A percentile compares a stretch with the other conserved stretches of the same genome.
These are phyloP conservation scores for Pissodes strobi DNA, from an alignment of 1,140 invertebrate species.

Conservation along the genomic window DNA sequence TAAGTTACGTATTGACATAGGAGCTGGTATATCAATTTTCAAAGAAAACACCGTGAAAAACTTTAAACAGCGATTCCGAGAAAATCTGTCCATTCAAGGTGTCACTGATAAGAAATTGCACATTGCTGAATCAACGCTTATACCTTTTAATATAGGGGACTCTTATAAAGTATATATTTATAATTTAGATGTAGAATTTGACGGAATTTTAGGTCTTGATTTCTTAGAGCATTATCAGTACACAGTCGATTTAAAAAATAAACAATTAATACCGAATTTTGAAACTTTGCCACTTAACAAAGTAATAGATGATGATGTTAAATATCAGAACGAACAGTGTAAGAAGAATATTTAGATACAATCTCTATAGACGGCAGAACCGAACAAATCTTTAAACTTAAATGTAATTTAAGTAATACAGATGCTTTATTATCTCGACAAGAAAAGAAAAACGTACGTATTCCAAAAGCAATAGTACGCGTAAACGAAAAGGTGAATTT, in stretches of 20 bases:
- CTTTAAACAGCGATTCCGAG: slow-evolving; percentile 4
- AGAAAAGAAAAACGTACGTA: too few species aligned
- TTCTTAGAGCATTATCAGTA: too few species aligned
- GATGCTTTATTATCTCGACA: too few species aligned
- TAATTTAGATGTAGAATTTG: too few species aligned
- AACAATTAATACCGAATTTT: slow-evolving; percentile 9
- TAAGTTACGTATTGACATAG: slow-evolving; percentile 18
- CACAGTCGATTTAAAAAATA: background rate
- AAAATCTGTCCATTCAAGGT: slow-evolving; percentile 14
- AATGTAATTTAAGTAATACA: too few species aligned
- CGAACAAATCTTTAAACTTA: too few species aligned
- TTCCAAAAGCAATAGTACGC: too few species aligned
- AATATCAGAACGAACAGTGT: background rate
- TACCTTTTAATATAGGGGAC: too few species aligned
- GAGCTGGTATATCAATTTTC: too few species aligned
- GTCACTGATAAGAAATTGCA: slow-evolving; percentile 10
- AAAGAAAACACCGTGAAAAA: too few species aligned
- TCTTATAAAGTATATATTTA: slow-evolving; percentile 14
- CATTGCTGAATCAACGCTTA: slow-evolving; percentile 12
- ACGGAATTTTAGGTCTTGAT: too few species aligned
- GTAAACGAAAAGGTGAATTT: too few species aligned
- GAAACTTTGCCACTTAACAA: slow-evolving; percentile 8
- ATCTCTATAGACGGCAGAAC: slow-evolving; percentile 14
- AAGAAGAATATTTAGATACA: background rate
- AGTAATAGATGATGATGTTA: background rate